Evolutionary conservation across 2,888 invertebrate species (phyloP), one percentile per base, ranked within the genome.

Genomic region (Plusia festucae): DNA sequence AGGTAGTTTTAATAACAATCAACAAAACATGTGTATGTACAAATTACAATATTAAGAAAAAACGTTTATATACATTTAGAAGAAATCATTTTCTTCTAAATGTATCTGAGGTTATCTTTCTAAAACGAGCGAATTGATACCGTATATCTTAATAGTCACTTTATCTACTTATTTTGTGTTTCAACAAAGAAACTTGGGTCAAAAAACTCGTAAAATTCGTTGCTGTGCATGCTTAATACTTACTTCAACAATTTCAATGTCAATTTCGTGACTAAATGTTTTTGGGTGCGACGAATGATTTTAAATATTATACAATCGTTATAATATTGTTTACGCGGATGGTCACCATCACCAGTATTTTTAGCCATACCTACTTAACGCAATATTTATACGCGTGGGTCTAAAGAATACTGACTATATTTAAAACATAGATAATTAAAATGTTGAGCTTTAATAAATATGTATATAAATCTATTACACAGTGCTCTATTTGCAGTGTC

Each of bases 161-260:
- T 90, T 90, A 90, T 92, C 89, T 82, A 77, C 73, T 75, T 81
- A 72, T 74, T 81, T 81, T 85, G 73, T 82, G 74, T 78, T 82
- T 76, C 70, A 80, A 85, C 72, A 69, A 85, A 82, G 79, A 80
- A 83, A 79, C 80, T 80, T 85, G 84, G 90, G 91, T 91, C 91
- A 91, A 91, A 89, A 90, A 90, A 82, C 92, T 91, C 90, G 84
- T 91, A 86, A 90, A 88, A 89, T 85, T 72, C 55, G 52, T n/a
- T 40, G 58, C 55, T 62, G 13, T n/a, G 40, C 44, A 52, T 70
- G 51, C 51, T 62, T 49, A n/a, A 57, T 64, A 68, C 54, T 68
- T n/a, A n/a, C n/a, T n/a, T n/a, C 68, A 55, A 53, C 54, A 52
- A 60, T 61, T 72, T 76, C 70, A 78, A 68, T 71, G 70, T 73